Conservation (phyloP, 1,140 invertebrate species). For the Watersipora subatra region DNA sequence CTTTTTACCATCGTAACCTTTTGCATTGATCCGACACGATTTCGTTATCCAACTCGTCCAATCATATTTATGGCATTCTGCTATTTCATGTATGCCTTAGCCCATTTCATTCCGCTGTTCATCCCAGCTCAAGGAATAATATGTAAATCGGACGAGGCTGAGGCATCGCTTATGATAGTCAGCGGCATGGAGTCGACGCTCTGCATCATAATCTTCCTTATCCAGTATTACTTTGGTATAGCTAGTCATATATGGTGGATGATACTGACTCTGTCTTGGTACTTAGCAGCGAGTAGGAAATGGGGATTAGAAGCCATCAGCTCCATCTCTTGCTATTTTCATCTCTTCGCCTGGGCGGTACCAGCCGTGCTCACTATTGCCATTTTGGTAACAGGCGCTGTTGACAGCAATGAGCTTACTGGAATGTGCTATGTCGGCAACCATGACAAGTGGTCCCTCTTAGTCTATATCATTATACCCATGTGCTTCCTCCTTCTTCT, state of each 20-base stretch:
- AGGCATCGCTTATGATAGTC: conserved; percentile 42
- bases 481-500: conserved; percentile 80
- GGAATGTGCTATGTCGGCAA: conserved; percentile 92
- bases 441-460: conserved; percentile 71
- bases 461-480: conserved; percentile 75
- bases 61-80: conserved; percentile 95
- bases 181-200: conserved; percentile 65
- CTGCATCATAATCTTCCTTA: conserved; percentile 71
- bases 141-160: background rate
- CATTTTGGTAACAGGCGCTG: conserved; percentile 81
- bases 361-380: conserved; percentile 77
- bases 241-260: conserved; percentile 97
- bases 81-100: conserved; percentile 81
- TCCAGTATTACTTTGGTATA: conserved; percentile 94
- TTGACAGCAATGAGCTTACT: conserved; percentile 89
- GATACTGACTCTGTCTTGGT: conserved; percentile 90
- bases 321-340: conserved; percentile 90
- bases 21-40: conserved; percentile 56
- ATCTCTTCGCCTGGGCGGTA: conserved; percentile 88
- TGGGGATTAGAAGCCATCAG: conserved; percentile 99
- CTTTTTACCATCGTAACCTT: conserved; percentile 38
- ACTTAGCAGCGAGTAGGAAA: conserved; percentile 86
- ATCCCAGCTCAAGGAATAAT: background rate
- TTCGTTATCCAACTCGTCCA: conserved; percentile 90
- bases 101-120: conserved; percentile 58